A percentile compares a stretch with the other conserved stretches of the same genome.
phyloP scores from a whole-genome alignment of 2,888 invertebrate species.

The Erebia ligea region DNA sequence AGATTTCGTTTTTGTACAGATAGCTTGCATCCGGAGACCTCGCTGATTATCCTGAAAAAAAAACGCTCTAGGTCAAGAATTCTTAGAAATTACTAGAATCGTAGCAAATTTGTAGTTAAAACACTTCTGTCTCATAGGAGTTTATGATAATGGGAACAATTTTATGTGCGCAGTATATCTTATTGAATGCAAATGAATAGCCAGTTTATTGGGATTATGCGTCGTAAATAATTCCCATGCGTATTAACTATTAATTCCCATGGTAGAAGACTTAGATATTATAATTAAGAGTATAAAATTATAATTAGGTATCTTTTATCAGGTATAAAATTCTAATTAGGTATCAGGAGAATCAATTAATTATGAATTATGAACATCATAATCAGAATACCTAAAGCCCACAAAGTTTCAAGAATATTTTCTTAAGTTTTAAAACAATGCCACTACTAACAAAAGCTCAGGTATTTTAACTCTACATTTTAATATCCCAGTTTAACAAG shows the following conservation, averaged over 20 bases:
- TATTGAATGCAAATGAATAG: conserved; percentile 31
- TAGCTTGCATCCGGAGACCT: too few species aligned
- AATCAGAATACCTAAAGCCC: too few species aligned
- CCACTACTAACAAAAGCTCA: background rate
- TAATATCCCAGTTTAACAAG: background rate
- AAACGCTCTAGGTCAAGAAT: too few species aligned
- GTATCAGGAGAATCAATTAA: background rate
- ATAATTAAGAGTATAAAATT: conserved; percentile 1
- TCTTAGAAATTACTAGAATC: background rate
- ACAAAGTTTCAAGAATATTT: too few species aligned
- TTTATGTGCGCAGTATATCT: conserved; percentile 30
- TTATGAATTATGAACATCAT: too few species aligned
- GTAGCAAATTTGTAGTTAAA: background rate
- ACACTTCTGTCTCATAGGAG: conserved; percentile 15
- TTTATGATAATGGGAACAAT: conserved; percentile 29
- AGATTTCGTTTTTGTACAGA: too few species aligned
- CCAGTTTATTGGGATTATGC: conserved; percentile 26
- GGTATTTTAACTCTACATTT: background rate
- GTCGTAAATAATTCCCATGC: conserved; percentile 10
- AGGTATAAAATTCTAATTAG: too few species aligned
- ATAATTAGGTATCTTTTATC: background rate
- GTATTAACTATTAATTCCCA: conserved; percentile 24
- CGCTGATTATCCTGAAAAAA: too few species aligned
- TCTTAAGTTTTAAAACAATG: too few species aligned
- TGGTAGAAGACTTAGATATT: background rate